phyloP scores from a whole-genome alignment of 2,797 vertebrate species.

The Chiroxiphia lanceolata region DNA sequence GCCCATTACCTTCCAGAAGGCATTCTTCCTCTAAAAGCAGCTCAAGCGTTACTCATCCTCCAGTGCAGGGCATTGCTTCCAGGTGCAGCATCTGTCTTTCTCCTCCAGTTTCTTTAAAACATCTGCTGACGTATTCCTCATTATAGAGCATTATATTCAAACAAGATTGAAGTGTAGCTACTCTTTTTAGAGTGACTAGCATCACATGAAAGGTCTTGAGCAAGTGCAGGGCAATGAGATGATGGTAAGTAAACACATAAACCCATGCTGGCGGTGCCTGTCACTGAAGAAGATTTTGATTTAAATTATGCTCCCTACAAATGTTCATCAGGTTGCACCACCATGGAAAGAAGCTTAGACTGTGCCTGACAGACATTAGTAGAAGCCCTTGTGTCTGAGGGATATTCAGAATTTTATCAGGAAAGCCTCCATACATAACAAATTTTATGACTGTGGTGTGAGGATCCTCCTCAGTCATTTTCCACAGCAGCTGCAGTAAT shows the following conservation, averaged over 20 bases:
- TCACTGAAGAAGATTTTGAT: not conserved
- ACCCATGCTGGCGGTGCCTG: not conserved
- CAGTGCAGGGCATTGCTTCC: not conserved
- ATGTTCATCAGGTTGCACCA: not conserved
- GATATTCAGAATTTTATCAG: not conserved
- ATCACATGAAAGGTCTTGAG: not conserved
- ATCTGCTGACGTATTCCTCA: not conserved
- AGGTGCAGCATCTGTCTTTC: not conserved
- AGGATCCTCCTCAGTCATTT: not conserved
- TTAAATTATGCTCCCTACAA: not conserved
- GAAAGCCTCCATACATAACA: not conserved
- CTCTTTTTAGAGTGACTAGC: not conserved
- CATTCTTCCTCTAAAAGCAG: not conserved
- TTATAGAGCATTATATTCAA: not conserved
- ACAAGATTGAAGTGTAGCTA: not conserved
- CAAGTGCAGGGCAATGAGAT: not conserved
- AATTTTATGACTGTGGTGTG: not conserved
- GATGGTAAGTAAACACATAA: not conserved
- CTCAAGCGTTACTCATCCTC: accelerated
- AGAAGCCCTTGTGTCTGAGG: not conserved
- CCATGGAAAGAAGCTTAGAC: not conserved
- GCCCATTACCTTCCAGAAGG: not conserved
- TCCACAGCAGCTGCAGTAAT: not conserved
- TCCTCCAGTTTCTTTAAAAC: not conserved
- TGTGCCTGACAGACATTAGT: not conserved